phyloP scores from a whole-genome alignment of 2,113 vertebrate genomes.

The Petromus typicus region DNA sequence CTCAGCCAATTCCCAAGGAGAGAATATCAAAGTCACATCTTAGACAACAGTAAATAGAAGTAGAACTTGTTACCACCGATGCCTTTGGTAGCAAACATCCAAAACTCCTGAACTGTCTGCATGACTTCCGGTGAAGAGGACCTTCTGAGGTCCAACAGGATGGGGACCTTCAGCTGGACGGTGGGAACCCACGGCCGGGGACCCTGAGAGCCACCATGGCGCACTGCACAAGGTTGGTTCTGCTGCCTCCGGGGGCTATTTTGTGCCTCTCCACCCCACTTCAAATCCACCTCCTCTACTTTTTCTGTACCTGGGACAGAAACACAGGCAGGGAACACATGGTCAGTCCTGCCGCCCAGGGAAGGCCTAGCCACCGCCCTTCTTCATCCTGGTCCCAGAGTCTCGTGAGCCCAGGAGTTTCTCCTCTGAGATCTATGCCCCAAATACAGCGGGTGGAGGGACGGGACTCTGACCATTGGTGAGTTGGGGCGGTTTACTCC shows the following conservation, averaged over 20 bases:
- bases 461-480: not conserved
- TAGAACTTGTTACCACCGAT: not conserved
- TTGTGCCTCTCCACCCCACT: not conserved
- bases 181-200: not conserved
- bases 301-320: not conserved
- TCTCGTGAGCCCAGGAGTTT: not conserved
- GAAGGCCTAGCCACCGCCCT: no score
- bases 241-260: not conserved
- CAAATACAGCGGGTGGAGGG: not conserved
- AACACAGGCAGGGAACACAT: rapidly evolving
- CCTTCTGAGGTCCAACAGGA: not conserved
- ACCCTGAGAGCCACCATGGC: not conserved
- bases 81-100: not conserved
- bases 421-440: not conserved
- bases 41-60: not conserved
- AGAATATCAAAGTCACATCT: not conserved
- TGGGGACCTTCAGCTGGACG: not conserved
- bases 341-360: not conserved
- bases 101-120: not conserved
- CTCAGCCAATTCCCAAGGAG: not conserved
- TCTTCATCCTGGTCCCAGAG: not conserved
- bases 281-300: no score
- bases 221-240: not conserved
- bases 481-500: not conserved
- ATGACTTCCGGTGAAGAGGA: not conserved